Base-by-base conservation (phyloP, 2,797 vertebrate genomes). In the Sebastolobus alascanus region DNA sequence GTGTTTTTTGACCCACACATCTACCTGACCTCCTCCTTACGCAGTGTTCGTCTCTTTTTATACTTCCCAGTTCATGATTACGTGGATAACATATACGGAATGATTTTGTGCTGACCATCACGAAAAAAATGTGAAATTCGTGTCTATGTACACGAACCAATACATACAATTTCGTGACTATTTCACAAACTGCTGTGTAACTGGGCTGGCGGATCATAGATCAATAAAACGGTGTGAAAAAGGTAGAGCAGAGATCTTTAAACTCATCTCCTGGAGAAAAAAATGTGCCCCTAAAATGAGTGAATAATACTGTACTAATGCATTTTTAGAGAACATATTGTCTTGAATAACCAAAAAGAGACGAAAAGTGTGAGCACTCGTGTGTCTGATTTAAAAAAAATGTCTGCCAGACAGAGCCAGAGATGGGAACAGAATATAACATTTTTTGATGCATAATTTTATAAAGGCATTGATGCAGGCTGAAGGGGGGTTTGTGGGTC, bases 371-470 rank as follows among this genome's bases (percentile, higher is more conserved):
- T 40, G 16, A 52, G 43, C 56, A 56, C 43, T 64, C 70, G 38
- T 74, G 35, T 83, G 58, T n/a, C 70, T 82, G 27, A 80, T 79
- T 83, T 69, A 66, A 87, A 86, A 66, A 87, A 86, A 64, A 77
- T 65, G 67, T 59, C 84, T 87, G 68, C 68, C 64, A 63, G 83
- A 80, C 40, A 72, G 65, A 78, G 37, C 2, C 63, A 65, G 66
- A 63, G 60, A 87, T 25, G 52, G 77, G 77, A 88, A 87, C 82
- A 87, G 74, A 86, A 67, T 72, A 63, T 80, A 80, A 77, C 10
- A 73, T 83, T 87, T 65, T 85, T 75, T 84, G 77, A 88, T 90
- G 89, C 80, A 76, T 87, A 61, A 80, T 91, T 92, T 90, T 76
- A 86, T 86, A 72, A 83, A 90, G 83, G 43, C 72, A 61, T 82